Percentiles rank a stretch among this genome's conserved stretches.
These are phyloP conservation scores for Holothuria scabra DNA, from an alignment of 53 echinoderm and acorn worm genomes.

Conservation along the genomic window DNA sequence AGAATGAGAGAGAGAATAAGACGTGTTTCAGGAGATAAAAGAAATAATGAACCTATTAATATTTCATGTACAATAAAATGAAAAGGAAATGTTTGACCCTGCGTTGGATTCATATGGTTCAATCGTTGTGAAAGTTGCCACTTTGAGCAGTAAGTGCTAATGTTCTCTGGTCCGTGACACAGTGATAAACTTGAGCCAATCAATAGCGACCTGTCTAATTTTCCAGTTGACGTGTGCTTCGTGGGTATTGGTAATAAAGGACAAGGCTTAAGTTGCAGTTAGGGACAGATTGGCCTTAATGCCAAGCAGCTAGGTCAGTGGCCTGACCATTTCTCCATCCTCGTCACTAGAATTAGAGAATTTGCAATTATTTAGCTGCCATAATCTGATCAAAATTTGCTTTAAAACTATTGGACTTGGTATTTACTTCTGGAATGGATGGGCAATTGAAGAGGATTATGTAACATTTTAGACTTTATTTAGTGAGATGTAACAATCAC, in stretches of 20 bases:
- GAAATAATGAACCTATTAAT: conserved; percentile 21
- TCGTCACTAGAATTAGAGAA: no score
- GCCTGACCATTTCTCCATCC: not conserved
- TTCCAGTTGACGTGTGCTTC: conserved; percentile 2
- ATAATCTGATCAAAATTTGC: no score
- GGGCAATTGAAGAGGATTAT: no score
- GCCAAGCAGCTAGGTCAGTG: conserved; percentile 29
- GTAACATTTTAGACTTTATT: no score
- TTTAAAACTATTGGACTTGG: no score
- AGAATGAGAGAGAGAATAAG: not conserved
- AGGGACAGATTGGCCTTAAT: conserved; percentile 4
- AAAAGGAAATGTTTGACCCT: not conserved
- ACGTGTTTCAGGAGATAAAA: not conserved
- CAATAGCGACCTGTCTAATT: conserved; percentile 10
- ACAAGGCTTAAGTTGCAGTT: conserved; percentile 30
- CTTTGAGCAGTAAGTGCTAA: no score
- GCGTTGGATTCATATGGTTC: no score
- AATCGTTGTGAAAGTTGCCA: no score
- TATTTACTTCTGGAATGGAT: no score
- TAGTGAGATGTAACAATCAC: no score
- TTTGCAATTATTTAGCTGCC: no score
- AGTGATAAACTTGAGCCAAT: not conserved
- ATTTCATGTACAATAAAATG: not conserved
- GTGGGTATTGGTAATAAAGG: not conserved
- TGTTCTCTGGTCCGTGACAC: conserved; percentile 32